phyloP scores from a whole-genome alignment of 2,113 vertebrate genomes.

The Sclerurus mexicanus region DNA sequence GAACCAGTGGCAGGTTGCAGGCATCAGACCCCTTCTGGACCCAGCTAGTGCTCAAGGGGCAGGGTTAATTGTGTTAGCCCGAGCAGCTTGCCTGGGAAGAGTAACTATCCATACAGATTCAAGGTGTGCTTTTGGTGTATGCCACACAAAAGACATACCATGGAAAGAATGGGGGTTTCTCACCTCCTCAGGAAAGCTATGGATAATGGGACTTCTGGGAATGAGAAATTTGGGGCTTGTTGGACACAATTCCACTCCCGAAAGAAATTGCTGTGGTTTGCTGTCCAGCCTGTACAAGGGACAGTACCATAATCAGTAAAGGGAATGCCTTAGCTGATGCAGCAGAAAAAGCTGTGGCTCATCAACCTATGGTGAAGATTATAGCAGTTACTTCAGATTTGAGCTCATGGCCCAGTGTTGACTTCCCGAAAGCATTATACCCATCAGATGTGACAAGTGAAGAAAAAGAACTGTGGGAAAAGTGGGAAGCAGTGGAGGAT shows the following conservation, averaged over 20 bases:
- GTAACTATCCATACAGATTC: background rate
- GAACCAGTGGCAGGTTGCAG: background rate
- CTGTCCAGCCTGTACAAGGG: background rate
- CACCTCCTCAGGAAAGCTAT: background rate
- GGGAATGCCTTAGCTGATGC: background rate
- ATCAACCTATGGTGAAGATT: fast-evolving
- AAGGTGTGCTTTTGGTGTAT: fast-evolving
- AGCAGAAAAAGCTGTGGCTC: fast-evolving
- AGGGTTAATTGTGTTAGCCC: background rate
- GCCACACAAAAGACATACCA: fast-evolving
- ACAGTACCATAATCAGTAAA: background rate
- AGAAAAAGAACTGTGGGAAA: background rate
- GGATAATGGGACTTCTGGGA: background rate
- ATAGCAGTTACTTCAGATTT: background rate
- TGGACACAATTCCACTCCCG: background rate
- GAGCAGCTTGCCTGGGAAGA: background rate
- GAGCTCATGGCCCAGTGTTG: background rate
- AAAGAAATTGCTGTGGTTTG: background rate
- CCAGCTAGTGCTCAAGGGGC: background rate
- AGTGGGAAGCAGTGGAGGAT: background rate
- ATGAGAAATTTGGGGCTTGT: background rate
- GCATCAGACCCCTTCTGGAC: background rate
- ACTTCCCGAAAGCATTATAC: background rate
- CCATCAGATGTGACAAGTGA: background rate
- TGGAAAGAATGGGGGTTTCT: fast-evolving